phyloP scores from a whole-genome alignment of 2,888 invertebrate species.

The Megaustenia siamemsis region DNA sequence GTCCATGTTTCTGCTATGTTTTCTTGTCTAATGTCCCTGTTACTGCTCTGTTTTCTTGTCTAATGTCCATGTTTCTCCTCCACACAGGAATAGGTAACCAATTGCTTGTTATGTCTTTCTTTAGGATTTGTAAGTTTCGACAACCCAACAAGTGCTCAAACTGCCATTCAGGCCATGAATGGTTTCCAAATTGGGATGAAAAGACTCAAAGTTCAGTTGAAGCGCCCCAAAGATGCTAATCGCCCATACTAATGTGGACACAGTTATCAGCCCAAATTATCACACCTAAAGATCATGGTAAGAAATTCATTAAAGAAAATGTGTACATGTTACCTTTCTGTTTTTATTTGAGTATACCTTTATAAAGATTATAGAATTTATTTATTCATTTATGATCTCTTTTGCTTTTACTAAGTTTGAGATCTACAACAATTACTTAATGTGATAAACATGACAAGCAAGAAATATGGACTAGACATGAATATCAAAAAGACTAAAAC shows the following conservation, averaged over 20 bases:
- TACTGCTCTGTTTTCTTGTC: too few species aligned
- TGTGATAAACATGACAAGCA: too few species aligned
- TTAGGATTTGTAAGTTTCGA: slow-evolving; percentile 99
- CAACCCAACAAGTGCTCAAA: slow-evolving; percentile 98
- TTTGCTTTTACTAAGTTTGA: too few species aligned
- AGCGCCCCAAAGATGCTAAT: slow-evolving; percentile 98
- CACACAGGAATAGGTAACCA: too few species aligned
- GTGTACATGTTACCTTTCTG: neutral
- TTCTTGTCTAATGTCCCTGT: too few species aligned
- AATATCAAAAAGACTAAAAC: too few species aligned
- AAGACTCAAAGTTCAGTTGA: slow-evolving; percentile 99
- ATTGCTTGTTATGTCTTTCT: neutral
- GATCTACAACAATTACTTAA: too few species aligned
- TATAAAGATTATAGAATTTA: neutral
- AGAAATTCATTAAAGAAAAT: neutral
- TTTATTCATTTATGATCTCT: neutral
- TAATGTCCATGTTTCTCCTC: too few species aligned
- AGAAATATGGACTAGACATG: too few species aligned
- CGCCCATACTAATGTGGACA: slow-evolving; percentile 91
- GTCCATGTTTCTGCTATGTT: too few species aligned
- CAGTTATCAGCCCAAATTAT: neutral
- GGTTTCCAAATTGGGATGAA: slow-evolving; percentile 99
- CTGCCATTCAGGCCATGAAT: slow-evolving; percentile 99
- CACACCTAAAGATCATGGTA: neutral
- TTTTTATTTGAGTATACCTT: neutral